phyloP scores from a whole-genome alignment of 2,113 vertebrate species.

The Haplochromis vanheusdeni region DNA sequence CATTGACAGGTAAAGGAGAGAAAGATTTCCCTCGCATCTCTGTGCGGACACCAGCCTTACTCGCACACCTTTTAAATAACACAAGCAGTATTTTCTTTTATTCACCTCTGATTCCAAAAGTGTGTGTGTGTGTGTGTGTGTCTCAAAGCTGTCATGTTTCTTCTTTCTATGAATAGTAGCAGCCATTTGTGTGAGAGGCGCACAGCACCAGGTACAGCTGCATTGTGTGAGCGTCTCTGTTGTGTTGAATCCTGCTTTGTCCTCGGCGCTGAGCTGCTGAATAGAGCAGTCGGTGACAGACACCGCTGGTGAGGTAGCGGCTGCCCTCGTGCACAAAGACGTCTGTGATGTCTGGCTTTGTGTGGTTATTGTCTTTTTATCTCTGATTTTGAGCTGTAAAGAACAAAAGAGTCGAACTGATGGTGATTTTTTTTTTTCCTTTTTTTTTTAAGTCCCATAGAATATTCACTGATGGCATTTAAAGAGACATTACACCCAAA shows the following conservation, averaged over 20 bases:
- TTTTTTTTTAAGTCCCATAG: not conserved
- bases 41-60: not conserved
- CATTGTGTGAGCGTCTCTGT: not conserved
- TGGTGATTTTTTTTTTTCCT: not conserved
- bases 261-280: slow-evolving; percentile 12
- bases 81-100: not conserved
- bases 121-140: not conserved
- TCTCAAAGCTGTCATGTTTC: not conserved
- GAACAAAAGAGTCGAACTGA: not conserved
- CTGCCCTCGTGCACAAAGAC: not conserved
- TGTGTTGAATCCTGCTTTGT: slow-evolving; percentile 56
- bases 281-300: slow-evolving; percentile 26
- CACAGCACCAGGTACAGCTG: slow-evolving; percentile 4
- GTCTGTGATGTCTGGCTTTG: not conserved
- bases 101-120: not conserved
- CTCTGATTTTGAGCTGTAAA: not conserved
- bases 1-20: not conserved
- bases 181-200: not conserved
- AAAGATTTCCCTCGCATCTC: not conserved
- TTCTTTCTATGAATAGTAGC: slow-evolving; percentile 17
- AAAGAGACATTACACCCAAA: not conserved
- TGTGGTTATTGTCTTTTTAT: not conserved
- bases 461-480: not conserved
- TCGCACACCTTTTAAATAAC: not conserved
- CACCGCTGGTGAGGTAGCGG: slow-evolving; percentile 17